Percentiles rank a stretch among this genome's conserved stretches.
Evolutionary conservation across 1,140 invertebrate species (phyloP).

Genomic region (Bombus terrestris): DNA sequence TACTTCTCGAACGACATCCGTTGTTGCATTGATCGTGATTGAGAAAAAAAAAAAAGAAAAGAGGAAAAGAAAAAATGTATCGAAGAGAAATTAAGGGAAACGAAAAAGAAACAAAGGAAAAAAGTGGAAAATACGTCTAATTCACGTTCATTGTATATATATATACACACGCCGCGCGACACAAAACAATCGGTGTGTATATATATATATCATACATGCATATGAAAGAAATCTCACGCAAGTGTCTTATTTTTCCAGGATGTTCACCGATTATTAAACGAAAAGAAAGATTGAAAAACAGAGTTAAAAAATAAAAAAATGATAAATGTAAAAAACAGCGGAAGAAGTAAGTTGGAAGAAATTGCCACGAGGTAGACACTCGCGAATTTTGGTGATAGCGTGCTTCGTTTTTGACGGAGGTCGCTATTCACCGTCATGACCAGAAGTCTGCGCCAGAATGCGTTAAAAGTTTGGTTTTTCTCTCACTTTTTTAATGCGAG

Average conservation of each 20-base stretch:
- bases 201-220: conserved; percentile 65
- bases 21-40: conserved; percentile 68
- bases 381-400: not conserved
- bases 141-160: conserved; percentile 61
- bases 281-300: conserved; percentile 16
- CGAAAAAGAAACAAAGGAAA: not conserved
- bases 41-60: not conserved
- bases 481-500: conserved; percentile 3
- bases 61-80: not conserved
- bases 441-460: conserved; percentile 11
- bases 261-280: conserved; percentile 68
- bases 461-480: conserved; percentile 15
- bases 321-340: conserved; percentile 12
- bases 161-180: conserved; percentile 36
- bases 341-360: conserved; percentile 67
- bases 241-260: conserved; percentile 77
- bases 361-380: conserved; percentile 57
- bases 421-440: not conserved
- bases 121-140: conserved; percentile 65
- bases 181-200: conserved; percentile 44
- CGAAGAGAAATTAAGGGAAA: not conserved
- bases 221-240: conserved; percentile 76
- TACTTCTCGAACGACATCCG: conserved; percentile 76
- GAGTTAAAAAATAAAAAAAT: conserved; percentile 8
- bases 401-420: not conserved